Percentiles rank a stretch among this genome's conserved stretches.
Conservation (phyloP, 1,140 invertebrate genomes). For the Eufriesea mexicana region DNA sequence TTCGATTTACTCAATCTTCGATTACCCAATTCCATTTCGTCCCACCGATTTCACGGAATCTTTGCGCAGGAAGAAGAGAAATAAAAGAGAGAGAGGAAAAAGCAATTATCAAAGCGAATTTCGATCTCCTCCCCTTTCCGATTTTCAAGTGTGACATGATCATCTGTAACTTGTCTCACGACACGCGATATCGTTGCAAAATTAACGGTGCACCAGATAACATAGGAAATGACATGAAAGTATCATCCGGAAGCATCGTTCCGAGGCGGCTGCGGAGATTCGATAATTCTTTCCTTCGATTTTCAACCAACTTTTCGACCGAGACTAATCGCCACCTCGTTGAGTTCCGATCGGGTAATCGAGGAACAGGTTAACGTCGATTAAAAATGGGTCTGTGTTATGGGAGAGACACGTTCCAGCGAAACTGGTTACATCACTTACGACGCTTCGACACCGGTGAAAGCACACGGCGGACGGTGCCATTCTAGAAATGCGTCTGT, state of each 20-base stretch:
- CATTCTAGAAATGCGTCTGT: slow-evolving; percentile 22
- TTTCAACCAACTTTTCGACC: too few relatives aligned
- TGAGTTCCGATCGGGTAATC: neutral
- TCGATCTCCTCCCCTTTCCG: neutral
- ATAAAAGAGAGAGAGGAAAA: neutral
- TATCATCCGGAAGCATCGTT: slow-evolving; percentile 61
- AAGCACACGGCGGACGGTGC: slow-evolving; percentile 13
- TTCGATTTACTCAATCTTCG: neutral
- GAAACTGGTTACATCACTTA: slow-evolving; percentile 13
- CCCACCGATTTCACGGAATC: neutral
- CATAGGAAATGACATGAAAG: slow-evolving; percentile 53
- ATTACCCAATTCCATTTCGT: neutral
- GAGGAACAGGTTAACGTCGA: slow-evolving; percentile 13
- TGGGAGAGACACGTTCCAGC: neutral
- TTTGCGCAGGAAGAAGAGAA: neutral
- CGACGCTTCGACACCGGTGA: slow-evolving; percentile 1
- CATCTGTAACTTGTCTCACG: slow-evolving; percentile 22
- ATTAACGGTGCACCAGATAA: slow-evolving; percentile 48
- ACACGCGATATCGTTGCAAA: neutral
- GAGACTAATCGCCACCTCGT: too few relatives aligned
- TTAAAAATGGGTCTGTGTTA: slow-evolving; percentile 29
- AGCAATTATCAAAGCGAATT: slow-evolving; percentile 5
- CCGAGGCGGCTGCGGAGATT: slow-evolving; percentile 39
- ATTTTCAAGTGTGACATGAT: slow-evolving; percentile 19
- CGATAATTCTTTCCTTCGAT: slow-evolving; percentile 46